phyloP scores from a whole-genome alignment of 2,888 invertebrate genomes.

The Machimus atricapillus region DNA sequence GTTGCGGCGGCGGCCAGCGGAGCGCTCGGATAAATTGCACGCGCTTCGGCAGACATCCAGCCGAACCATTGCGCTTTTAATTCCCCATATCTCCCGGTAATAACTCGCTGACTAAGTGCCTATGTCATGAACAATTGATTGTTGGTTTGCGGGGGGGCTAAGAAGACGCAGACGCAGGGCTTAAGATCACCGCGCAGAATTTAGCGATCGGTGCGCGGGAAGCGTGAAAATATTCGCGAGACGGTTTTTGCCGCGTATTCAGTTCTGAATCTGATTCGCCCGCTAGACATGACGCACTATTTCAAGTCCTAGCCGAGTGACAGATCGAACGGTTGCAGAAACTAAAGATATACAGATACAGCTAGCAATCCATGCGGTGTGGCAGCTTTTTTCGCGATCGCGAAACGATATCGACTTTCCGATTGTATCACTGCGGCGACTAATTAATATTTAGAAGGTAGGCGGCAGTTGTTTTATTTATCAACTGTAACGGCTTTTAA shows the following conservation, averaged over 20 bases:
- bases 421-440: slow-evolving; percentile 30
- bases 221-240: slow-evolving; percentile 32
- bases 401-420: slow-evolving; percentile 26
- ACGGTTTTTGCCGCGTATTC: neutral
- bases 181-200: neutral
- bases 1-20: neutral
- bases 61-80: slow-evolving; percentile 7
- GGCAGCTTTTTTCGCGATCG: slow-evolving; percentile 21
- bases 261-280: neutral
- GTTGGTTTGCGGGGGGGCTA: neutral
- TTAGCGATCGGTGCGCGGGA: neutral
- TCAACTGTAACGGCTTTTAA: slow-evolving; percentile 35
- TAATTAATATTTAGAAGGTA: slow-evolving; percentile 40
- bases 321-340: neutral
- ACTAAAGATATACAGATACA: neutral
- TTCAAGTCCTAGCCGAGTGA: neutral
- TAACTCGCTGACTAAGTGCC: slow-evolving; percentile 29
- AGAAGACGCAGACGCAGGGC: neutral
- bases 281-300: slow-evolving; percentile 28
- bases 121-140: slow-evolving; percentile 29
- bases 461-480: slow-evolving; percentile 39
- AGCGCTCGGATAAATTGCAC: neutral
- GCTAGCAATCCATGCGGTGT: neutral
- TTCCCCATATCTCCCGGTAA: slow-evolving; percentile 18
- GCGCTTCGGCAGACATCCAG: slow-evolving; percentile 9